Evolutionary conservation across 2,888 invertebrate species (phyloP).

Genomic region (Ophioninae sp.): DNA sequence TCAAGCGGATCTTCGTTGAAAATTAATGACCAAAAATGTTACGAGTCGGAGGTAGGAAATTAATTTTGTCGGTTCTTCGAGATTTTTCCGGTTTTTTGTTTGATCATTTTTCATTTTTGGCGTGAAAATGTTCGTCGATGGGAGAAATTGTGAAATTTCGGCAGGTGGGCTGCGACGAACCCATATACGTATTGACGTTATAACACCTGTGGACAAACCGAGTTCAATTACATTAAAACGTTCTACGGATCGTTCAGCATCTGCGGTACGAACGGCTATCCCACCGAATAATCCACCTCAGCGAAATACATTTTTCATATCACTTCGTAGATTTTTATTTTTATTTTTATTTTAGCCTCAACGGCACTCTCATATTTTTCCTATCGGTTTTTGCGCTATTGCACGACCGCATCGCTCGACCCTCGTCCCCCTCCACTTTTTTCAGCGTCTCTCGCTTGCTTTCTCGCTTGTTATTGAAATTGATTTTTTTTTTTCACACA

Average conservation of each 20-base stretch:
- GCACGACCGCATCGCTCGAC: not conserved
- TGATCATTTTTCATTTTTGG: not conserved
- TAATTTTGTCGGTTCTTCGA: too few species aligned
- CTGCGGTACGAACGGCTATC: constrained; percentile 4
- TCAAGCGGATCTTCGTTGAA: too few species aligned
- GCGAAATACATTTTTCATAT: constrained; percentile 24
- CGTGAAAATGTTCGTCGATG: not conserved
- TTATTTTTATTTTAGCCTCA: constrained; percentile 2
- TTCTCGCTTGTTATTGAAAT: constrained; percentile 8
- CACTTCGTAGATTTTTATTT: constrained; percentile 6
- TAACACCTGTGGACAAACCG: constrained; percentile 32
- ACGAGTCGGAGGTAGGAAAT: too few species aligned
- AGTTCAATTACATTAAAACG: constrained; percentile 45
- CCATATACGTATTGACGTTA: not conserved
- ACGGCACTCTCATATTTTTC: constrained; percentile 25
- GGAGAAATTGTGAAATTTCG: not conserved
- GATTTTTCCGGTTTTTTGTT: too few species aligned
- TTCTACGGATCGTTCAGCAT: constrained; percentile 20
- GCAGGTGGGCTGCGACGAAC: not conserved
- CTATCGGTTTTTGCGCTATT: constrained; percentile 9
- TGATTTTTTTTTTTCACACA: constrained; percentile 25
- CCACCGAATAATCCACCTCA: constrained; percentile 39
- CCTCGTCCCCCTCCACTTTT: constrained; percentile 1
- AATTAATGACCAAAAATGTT: too few species aligned
- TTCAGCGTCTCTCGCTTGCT: constrained; percentile 2